Base-by-base conservation (phyloP, 2,113 vertebrate species). In the Empidonax traillii region DNA sequence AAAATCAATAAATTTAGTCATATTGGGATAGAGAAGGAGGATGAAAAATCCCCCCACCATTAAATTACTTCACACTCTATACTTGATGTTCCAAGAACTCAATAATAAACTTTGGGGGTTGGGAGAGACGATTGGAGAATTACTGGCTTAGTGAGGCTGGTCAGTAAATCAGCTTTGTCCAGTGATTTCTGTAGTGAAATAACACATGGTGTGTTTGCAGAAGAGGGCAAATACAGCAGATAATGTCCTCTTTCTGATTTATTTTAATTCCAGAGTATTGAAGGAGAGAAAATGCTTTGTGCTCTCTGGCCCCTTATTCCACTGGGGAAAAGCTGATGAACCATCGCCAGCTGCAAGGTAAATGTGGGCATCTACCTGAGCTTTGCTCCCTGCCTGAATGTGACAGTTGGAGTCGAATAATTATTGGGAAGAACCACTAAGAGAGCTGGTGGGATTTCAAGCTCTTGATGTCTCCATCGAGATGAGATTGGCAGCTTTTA, bases 1-100 rank as follows among this genome's bases (percentile, higher is more conserved):
- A 89, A 97, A 96, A 97, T 98, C 98, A 97, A 97, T 98, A 97
- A 97, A 98, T 97, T 97, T 87, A 97, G 91, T 96, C 82, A 90
- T 97, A 86, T 86, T 90, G 97, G 95, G 83, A 75, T 87, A 95
- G 92, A 91, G 92, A 93, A 76, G 90, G 77, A 92, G 94, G 80
- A 82, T 79, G 91, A 93, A 89, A 39, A 87, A 75, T 85, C 53
- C 77, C 89, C 86, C 80, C n/a, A n/a, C 92, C 65, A 80, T 94
- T 97, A 96, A 96, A 95, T 97, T 96, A 95, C 87, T 91, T 94
- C 83, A 66, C 41, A 35, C 68, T 94, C 94, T 88, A 67, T 91
- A 84, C 89, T 91, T 86, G 86, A 75, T 90, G 85, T 90, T 95
- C 83, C 85, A 94, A 88, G 88, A 96, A 75, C 77, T 89, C 73